These are phyloP conservation scores for Apodemus agrarius DNA, from an alignment of 2,797 vertebrate species.

Conservation along the genomic window DNA sequence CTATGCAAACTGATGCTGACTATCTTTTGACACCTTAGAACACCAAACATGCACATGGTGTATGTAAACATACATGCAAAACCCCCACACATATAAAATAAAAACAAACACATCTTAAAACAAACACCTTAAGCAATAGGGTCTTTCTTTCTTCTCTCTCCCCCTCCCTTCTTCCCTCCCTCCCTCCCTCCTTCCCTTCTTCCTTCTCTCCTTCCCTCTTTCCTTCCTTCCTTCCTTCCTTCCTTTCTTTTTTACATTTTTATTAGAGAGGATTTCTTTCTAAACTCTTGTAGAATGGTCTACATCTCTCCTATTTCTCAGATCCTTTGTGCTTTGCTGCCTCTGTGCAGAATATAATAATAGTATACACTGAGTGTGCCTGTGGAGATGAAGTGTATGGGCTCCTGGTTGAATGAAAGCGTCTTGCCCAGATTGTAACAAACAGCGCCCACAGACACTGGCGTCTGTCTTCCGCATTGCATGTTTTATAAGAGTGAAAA, in stretches of 20 bases:
- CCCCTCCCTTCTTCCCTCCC: accelerated
- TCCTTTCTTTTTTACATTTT: background rate
- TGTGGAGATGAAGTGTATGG: background rate
- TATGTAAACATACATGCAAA: too few species aligned
- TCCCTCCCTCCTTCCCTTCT: too few species aligned
- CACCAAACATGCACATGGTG: too few species aligned
- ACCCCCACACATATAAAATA: too few species aligned
- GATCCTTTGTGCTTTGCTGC: background rate
- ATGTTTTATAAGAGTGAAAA: slow-evolving; percentile 11
- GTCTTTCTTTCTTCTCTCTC: too few species aligned
- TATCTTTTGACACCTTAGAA: too few species aligned
- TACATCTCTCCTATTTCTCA: background rate
- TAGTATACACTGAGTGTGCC: background rate
- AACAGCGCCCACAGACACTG: background rate
- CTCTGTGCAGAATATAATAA: background rate
- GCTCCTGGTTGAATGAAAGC: slow-evolving; percentile 7
- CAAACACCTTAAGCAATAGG: too few species aligned
- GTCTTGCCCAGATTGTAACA: background rate
- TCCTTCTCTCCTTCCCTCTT: too few species aligned
- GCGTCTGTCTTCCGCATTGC: background rate
- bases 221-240: accelerated
- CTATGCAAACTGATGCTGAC: too few species aligned
- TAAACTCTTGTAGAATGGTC: background rate
- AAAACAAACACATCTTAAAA: too few species aligned
- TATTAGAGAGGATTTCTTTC: background rate